A percentile compares a stretch with the other conserved stretches of the same genome.
These are phyloP conservation scores for Chrysogorgia sp. DNA, from an alignment of 92 coral and sea anemone species.

Conservation along the genomic window DNA sequence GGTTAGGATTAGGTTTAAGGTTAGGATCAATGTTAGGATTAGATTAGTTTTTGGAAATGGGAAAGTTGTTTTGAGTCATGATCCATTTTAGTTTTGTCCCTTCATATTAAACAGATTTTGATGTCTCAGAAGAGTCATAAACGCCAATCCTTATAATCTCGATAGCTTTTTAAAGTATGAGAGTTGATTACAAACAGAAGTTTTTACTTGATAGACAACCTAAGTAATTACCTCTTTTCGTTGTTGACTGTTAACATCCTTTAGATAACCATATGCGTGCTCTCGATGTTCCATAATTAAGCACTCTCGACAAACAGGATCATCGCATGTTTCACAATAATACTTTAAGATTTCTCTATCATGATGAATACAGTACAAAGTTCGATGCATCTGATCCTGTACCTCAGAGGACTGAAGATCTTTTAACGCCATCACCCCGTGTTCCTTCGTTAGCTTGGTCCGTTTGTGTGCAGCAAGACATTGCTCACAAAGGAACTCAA, in stretches of 20 bases:
- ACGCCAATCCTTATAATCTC: too few species aligned
- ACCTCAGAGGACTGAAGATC: slow-evolving; percentile 74
- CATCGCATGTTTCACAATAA: slow-evolving; percentile 96
- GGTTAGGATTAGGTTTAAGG: too few species aligned
- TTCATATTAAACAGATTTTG: too few species aligned
- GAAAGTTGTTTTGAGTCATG: too few species aligned
- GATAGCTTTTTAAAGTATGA: too few species aligned
- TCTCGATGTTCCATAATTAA: slow-evolving; percentile 93
- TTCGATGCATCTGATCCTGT: slow-evolving; percentile 88
- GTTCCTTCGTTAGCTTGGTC: slow-evolving; percentile 90
- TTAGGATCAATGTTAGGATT: too few species aligned
- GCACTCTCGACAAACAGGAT: slow-evolving; percentile 94
- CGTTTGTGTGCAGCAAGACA: slow-evolving; percentile 94
- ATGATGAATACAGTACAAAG: slow-evolving; percentile 75
- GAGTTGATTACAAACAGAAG: too few species aligned
- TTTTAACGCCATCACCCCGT: slow-evolving; percentile 82
- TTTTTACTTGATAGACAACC: too few species aligned
- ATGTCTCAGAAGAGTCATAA: too few species aligned
- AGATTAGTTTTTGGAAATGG: too few species aligned
- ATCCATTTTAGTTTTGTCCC: too few species aligned
- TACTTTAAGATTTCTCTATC: slow-evolving; percentile 89
- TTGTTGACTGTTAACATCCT: slow-evolving; percentile 94
- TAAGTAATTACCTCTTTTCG: slow-evolving; percentile 79
- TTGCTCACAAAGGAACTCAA: slow-evolving; percentile 91
- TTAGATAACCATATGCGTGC: slow-evolving; percentile 87